phyloP scores from a whole-genome alignment of 2,113 vertebrate species.

The Neotoma lepida region DNA sequence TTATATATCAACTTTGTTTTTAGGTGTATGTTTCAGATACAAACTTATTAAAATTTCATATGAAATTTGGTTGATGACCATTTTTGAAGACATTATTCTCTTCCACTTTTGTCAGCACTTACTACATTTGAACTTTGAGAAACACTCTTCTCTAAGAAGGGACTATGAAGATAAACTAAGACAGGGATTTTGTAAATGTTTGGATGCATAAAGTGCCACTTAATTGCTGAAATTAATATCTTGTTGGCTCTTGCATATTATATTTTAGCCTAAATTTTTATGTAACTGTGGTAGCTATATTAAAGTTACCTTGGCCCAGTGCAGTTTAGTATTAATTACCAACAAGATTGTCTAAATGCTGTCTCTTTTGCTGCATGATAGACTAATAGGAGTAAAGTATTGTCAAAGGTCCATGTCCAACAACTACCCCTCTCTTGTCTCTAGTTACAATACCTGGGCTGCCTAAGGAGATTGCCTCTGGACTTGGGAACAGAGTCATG shows the following conservation, averaged over 20 bases:
- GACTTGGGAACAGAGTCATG: background rate
- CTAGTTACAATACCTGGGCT: background rate
- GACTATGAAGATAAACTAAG: background rate
- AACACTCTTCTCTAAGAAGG: background rate
- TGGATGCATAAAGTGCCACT: constrained; percentile 23
- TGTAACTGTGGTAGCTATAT: background rate
- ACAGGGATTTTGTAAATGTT: constrained; percentile 41
- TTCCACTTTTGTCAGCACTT: constrained; percentile 23
- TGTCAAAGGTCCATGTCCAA: background rate
- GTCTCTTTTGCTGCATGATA: background rate
- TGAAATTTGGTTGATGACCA: constrained; percentile 52
- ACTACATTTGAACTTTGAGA: background rate
- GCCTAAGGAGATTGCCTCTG: background rate
- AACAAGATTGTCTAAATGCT: background rate
- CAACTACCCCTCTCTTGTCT: background rate
- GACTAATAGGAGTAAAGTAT: background rate
- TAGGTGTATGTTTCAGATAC: constrained; percentile 53
- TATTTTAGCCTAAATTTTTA: constrained; percentile 47
- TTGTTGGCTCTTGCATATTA: background rate
- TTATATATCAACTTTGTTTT: constrained; percentile 49
- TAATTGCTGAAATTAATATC: constrained; percentile 15
- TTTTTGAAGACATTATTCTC: background rate
- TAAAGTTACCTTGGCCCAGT: background rate
- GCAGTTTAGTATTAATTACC: constrained; percentile 5
- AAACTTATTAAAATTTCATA: constrained; percentile 70